phyloP scores from a whole-genome alignment of 2,888 invertebrate genomes.

The Noctua pronuba region DNA sequence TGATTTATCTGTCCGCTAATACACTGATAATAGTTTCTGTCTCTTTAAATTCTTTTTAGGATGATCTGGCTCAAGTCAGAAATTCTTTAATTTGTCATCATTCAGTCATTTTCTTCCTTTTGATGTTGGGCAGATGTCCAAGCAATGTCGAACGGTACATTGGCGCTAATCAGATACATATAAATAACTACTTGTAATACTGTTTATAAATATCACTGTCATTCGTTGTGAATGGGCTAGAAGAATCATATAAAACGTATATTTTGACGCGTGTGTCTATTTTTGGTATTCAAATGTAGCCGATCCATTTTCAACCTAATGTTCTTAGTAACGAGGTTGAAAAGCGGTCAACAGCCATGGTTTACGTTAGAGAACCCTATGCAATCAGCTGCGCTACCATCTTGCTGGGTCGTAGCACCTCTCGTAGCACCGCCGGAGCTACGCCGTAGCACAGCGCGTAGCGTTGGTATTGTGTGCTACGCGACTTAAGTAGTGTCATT shows the following conservation, averaged over 20 bases:
- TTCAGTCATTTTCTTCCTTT: constrained; percentile 37
- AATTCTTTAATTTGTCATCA: constrained; percentile 59
- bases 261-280: background rate
- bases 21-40: constrained; percentile 7
- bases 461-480: background rate
- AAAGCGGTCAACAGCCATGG: background rate
- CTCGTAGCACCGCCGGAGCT: constrained; percentile 24
- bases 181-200: constrained; percentile 11
- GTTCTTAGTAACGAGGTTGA: background rate
- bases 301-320: background rate
- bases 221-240: constrained; percentile 45
- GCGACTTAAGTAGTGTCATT: background rate
- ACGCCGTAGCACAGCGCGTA: constrained; percentile 40
- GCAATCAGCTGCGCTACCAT: background rate
- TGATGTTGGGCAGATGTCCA: constrained; percentile 54
- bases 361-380: background rate
- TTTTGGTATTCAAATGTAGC: background rate
- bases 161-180: constrained; percentile 31
- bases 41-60: constrained; percentile 10
- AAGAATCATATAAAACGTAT: constrained; percentile 20
- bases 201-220: constrained; percentile 44
- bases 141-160: constrained; percentile 39
- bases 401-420: background rate
- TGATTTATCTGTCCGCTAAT: constrained; percentile 31
- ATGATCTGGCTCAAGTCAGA: constrained; percentile 39